Evolutionary conservation across 1,140 invertebrate species (phyloP).

Genomic region (Achroia grisella): DNA sequence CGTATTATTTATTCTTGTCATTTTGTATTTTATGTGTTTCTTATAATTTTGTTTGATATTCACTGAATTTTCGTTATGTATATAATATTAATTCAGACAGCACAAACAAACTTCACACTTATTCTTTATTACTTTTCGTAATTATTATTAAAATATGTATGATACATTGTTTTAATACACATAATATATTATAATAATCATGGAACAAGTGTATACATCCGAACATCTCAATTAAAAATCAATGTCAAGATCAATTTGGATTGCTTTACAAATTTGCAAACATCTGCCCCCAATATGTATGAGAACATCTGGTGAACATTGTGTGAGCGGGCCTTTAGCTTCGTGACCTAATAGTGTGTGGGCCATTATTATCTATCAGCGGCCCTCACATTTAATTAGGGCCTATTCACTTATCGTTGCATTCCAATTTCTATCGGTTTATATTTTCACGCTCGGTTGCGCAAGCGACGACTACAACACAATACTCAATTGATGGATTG

Average conservation of each 20-base stretch:
- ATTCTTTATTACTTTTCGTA: too few species aligned
- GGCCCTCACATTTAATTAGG: conserved; percentile 46
- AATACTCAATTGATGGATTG: conserved; percentile 28
- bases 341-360: conserved; percentile 17
- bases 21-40: too few species aligned
- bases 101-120: too few species aligned
- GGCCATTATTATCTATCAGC: conserved; percentile 31
- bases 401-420: conserved; percentile 52
- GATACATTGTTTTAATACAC: too few species aligned
- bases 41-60: too few species aligned
- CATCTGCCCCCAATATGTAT: conserved; percentile 39
- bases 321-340: conserved; percentile 28
- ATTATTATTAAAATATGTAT: too few species aligned
- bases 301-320: conserved; percentile 38
- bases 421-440: conserved; percentile 44
- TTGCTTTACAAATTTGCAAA: conserved; percentile 25
- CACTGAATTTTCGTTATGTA: too few species aligned
- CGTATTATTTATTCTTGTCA: too few species aligned
- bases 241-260: conserved; percentile 12
- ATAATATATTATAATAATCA: background rate
- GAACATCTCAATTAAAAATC: conserved; percentile 3
- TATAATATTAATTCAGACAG: too few species aligned
- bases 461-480: conserved; percentile 28
- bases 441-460: conserved; percentile 40
- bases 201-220: conserved; percentile 1